Evolutionary conservation across 2,113 vertebrate species (phyloP), one percentile per base, ranked within the genome.

Genomic region (Lophura nycthemera): DNA sequence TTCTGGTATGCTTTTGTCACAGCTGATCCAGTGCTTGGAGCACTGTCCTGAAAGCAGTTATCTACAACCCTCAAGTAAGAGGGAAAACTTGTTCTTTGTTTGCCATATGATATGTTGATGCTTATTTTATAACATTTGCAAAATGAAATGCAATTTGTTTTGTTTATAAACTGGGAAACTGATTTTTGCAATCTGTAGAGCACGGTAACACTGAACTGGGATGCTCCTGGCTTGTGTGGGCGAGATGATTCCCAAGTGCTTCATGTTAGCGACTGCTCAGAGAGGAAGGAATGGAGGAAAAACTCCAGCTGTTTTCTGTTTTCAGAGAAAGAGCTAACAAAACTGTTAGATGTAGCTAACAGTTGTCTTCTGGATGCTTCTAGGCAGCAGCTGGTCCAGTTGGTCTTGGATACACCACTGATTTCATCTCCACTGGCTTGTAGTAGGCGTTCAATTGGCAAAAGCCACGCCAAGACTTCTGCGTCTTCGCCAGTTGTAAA

Each of bases 301-400:
- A 52, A 8, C 48, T 74, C 43, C 34, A 11, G 43, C 54, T 72
- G 43, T 19, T 64, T 72, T 48, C 1, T 83, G 32, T 2, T 60
- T 76, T 70, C 10, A 50, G 24, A 48, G 63, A 7, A 54, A 14
- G 34, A 18, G 32, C 16, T 50, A 5, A 18, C 61, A 40, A 2
- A 27, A 0, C 6, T 34, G 4, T 10, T 2, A 77, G 14, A 4
- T 10, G 21, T 63, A 9, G 42, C 80, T 87, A 36, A 87, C 79
- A 63, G 64, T 89, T 90, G 5, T 63, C 54, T 61, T 63, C 66
- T 94, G 93, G 34, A 1, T 97, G 36, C 54, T 91, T 95, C 24
- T 74, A 99, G 99, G 72, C 96, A 98, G 67, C 97, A 97, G 93
- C 97, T 99, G 93, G 96, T 98, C 52, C 97, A 97, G 93, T 72